Evolutionary conservation across 2,113 vertebrate genomes (phyloP), one percentile per base, ranked within the genome.

Genomic region (Austrofundulus limnaeus): DNA sequence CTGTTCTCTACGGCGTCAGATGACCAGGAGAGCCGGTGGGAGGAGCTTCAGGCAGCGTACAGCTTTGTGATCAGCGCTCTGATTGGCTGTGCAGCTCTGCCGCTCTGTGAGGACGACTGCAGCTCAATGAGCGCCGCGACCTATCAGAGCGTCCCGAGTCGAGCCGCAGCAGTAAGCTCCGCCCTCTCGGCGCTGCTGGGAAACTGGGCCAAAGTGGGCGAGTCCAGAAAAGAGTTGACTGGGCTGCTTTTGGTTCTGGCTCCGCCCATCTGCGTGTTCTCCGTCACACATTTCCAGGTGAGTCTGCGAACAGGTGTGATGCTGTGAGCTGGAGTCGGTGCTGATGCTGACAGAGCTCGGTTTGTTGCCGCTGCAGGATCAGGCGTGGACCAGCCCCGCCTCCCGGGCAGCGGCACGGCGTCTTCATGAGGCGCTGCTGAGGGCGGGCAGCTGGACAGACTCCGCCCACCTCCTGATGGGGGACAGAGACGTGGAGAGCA

Each of bases 231-330:
- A 52, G 16, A 2, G 13, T 4, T 1, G 21, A 25, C 13, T 0
- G 21, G 16, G 2, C 38, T 87, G 31, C 66, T 85, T 14, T 50
- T 48, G 2, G 9, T 53, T 9, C 34, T 87, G 19, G 82, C 79
- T 21, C 82, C 88, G 0, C 53, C 74, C 9, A 42, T 76, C 4
- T 87, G 70, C 1, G 72, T 87, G 72, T 87, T 87, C 0, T 59
- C 79, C 0, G 72, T 85, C 70, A 88, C 83, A 17, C 88, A 89
- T 25, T 70, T 85, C 1, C 86, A 88, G 87, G 87, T 85, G 31
- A 80, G 74, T 47, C 25, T 2, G n/a, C 4, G 5, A 9, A 6
- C 11, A 2, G 2, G 2, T 34, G 23, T 24, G 8, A 16, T 16
- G 21, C 23, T 2, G 48, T 16, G 47, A 25, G 23, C 23, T 50